phyloP scores from a whole-genome alignment of 2,888 invertebrate species.

The Calliopum simillimum region DNA sequence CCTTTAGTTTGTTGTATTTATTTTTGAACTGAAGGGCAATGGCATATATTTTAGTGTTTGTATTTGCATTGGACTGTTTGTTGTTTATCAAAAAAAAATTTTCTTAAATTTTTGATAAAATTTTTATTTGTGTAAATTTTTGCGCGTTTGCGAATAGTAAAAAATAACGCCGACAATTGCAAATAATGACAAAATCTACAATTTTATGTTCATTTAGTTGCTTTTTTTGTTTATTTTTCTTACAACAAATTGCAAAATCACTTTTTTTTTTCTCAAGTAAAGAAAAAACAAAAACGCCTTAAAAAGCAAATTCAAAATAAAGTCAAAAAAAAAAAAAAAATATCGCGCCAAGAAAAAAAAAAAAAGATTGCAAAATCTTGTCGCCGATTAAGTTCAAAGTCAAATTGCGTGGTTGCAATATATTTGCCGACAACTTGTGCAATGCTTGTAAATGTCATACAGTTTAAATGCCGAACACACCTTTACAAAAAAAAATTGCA shows the following conservation, averaged over 20 bases:
- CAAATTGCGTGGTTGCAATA: too few species aligned
- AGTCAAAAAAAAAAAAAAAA: background rate
- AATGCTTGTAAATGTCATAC: too few species aligned
- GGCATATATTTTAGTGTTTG: background rate
- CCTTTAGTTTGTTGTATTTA: conserved; percentile 1
- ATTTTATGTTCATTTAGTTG: conserved; percentile 39
- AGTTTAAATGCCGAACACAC: too few species aligned
- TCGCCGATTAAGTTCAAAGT: too few species aligned
- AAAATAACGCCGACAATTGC: conserved; percentile 13
- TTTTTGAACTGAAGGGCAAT: background rate
- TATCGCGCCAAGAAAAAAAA: background rate
- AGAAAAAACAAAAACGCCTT: background rate
- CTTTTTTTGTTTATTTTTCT: conserved; percentile 32
- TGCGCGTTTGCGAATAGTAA: conserved; percentile 24
- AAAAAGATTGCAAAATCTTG: conserved; percentile 12
- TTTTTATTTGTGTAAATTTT: background rate
- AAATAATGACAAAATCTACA: conserved; percentile 34
- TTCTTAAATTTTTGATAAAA: background rate
- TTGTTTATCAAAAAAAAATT: conserved; percentile 15
- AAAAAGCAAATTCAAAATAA: background rate
- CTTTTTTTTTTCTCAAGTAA: background rate
- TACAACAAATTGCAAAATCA: background rate
- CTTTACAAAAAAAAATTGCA: too few species aligned
- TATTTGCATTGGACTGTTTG: conserved; percentile 1
- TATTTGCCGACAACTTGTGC: too few species aligned